A percentile compares a stretch with the other conserved stretches of the same genome.
Evolutionary conservation across 2,888 invertebrate genomes (phyloP).

Genomic region (Netelia virgata): DNA sequence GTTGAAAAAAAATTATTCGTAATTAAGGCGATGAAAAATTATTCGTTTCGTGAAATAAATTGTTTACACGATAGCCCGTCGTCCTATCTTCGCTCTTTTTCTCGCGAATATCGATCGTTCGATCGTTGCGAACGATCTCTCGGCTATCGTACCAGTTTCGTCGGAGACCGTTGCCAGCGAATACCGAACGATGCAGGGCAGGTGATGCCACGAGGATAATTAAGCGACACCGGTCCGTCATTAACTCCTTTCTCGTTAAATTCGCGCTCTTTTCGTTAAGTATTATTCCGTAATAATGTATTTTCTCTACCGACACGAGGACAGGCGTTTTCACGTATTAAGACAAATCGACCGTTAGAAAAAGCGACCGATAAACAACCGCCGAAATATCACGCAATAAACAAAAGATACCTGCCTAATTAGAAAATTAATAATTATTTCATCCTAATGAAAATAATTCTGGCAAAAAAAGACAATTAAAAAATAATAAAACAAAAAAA

Average conservation of each 20-base stretch:
- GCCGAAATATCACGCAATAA: not conserved
- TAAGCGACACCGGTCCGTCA: slow-evolving; percentile 69
- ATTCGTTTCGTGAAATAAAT: not conserved
- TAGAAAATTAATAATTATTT: no score
- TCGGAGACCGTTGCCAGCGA: slow-evolving; percentile 17
- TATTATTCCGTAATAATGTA: slow-evolving; percentile 23
- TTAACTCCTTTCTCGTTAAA: slow-evolving; percentile 65
- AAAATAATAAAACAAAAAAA: no score
- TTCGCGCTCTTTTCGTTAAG: slow-evolving; percentile 52
- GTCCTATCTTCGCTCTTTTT: not conserved
- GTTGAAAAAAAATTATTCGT: no score
- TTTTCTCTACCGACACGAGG: slow-evolving; percentile 15
- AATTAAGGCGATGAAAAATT: not conserved
- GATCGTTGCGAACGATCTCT: slow-evolving; percentile 45
- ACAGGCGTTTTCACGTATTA: slow-evolving; percentile 9
- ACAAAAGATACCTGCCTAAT: not conserved
- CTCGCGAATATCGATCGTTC: slow-evolving; percentile 51
- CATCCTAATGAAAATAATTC: no score
- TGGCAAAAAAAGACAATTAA: no score
- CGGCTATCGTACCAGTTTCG: slow-evolving; percentile 37
- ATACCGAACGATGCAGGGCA: slow-evolving; percentile 48
- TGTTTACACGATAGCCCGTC: not conserved
- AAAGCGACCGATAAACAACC: not conserved
- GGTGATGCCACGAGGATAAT: slow-evolving; percentile 61
- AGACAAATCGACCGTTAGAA: not conserved